Evolutionary conservation across 53 echinoderm and acorn worm genomes (phyloP).

Genomic region (Stichopus horrens): DNA sequence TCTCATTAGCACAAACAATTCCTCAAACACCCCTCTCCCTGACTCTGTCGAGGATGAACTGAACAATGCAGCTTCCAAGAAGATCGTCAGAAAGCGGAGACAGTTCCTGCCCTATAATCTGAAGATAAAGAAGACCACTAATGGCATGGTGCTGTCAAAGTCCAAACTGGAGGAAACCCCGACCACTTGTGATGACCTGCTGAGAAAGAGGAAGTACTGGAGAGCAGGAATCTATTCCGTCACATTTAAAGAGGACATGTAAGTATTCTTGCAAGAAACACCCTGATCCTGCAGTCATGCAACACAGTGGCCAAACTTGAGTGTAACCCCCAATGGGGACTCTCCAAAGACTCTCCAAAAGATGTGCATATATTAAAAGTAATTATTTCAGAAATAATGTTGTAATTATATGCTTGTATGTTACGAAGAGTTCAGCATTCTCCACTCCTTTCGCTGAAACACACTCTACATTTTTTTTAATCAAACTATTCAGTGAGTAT

Average conservation of each 20-base stretch:
- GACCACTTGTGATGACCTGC: slow-evolving; percentile 28
- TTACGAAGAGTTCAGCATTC: too few species aligned
- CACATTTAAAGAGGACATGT: slow-evolving; percentile 85
- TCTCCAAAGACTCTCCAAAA: too few species aligned
- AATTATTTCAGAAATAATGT: too few species aligned
- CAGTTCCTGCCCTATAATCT: slow-evolving; percentile 13
- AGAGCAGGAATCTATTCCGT: slow-evolving; percentile 95
- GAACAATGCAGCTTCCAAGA: not conserved
- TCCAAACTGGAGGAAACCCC: slow-evolving; percentile 58
- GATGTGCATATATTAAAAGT: too few species aligned
- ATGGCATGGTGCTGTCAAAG: slow-evolving; percentile 29
- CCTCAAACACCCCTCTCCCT: not conserved
- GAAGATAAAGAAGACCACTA: slow-evolving; percentile 29
- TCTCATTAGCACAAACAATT: not conserved
- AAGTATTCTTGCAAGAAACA: slow-evolving; percentile 23
- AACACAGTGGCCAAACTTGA: too few species aligned
- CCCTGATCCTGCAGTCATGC: too few species aligned
- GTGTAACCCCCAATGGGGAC: too few species aligned
- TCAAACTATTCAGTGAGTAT: too few species aligned
- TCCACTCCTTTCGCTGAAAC: too few species aligned
- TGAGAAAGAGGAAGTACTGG: slow-evolving; percentile 76
- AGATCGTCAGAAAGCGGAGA: slow-evolving; percentile 12
- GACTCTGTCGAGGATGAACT: not conserved
- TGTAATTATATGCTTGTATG: too few species aligned
- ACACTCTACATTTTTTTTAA: too few species aligned